Base-by-base conservation (phyloP, 2,888 invertebrate genomes). In the Brenthis ino region DNA sequence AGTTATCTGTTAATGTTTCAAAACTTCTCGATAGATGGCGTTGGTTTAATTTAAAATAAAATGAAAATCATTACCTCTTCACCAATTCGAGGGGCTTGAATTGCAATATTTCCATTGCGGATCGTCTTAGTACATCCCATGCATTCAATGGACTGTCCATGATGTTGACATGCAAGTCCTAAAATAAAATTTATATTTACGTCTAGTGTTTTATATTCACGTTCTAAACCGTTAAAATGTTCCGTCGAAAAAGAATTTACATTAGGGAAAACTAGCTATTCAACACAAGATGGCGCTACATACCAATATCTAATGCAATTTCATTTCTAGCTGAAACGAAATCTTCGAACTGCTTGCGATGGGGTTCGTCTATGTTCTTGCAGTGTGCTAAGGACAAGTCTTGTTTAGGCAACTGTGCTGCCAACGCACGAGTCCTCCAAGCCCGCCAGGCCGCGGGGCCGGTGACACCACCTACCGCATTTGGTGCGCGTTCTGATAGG, bases 281-380 rank as follows among this genome's bases (percentile, higher is more conserved):
- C 63, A 43, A 12, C 66, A 43, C 53, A 64, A 76, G 76, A 75
- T 77, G 75, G 72, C 77, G 68, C 11, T 24, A 85, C 83, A 81
- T 85, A 88, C 98, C 99, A 82, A 99, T 97, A 87, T 99, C 99
- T 82, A 99, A 94, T 54, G 99, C 98, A 79, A 98, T 96, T 93
- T 98, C 98, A 88, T 99, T 99, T 65, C 99, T 94, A 66, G 97
- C 97, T 64, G 97, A 96, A 77, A 99, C 96, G 88, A 99, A 99
- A 88, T 99, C 98, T 89, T 98, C 97, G 86, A 97, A 99, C 80
- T 97, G 96, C 76, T 95, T 95, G 81, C 95, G 94, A 83, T 97
- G 95, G 80, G 95, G 94, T 20, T 95, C 93, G 75, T 97, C 96
- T 70, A 99, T 94, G 85, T 98, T 96, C 82, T 96, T 95, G 89